phyloP scores from a whole-genome alignment of 2,113 vertebrate species.

The Sylvietta virens region DNA sequence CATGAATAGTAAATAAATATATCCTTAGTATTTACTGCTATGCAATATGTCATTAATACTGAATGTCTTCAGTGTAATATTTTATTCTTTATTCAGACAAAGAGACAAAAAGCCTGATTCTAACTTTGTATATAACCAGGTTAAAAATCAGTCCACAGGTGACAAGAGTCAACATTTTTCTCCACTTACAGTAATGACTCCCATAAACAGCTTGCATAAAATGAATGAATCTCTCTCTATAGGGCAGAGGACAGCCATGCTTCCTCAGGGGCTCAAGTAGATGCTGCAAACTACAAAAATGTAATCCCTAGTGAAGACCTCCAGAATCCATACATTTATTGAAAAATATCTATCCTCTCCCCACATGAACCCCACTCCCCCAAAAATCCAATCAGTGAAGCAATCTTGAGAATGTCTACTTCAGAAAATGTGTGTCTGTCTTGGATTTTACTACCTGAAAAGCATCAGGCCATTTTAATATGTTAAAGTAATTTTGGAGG shows the following conservation, averaged over 20 bases:
- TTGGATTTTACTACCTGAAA: not conserved
- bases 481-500: not conserved
- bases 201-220: not conserved
- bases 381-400: not conserved
- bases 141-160: not conserved
- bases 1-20: not conserved
- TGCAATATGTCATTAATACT: not conserved
- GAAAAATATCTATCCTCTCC: not conserved
- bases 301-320: not conserved
- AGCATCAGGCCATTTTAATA: not conserved
- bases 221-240: not conserved
- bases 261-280: not conserved
- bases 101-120: not conserved
- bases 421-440: not conserved
- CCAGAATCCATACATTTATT: not conserved
- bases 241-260: not conserved
- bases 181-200: not conserved
- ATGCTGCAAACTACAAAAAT: not conserved
- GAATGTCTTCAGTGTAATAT: not conserved
- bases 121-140: not conserved
- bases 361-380: too few relatives aligned
- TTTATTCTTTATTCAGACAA: not conserved
- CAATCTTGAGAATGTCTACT: not conserved
- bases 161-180: not conserved
- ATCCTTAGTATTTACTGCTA: not conserved